Conservation (phyloP, 2,797 vertebrate species). For the Artibeus jamaicensis region DNA sequence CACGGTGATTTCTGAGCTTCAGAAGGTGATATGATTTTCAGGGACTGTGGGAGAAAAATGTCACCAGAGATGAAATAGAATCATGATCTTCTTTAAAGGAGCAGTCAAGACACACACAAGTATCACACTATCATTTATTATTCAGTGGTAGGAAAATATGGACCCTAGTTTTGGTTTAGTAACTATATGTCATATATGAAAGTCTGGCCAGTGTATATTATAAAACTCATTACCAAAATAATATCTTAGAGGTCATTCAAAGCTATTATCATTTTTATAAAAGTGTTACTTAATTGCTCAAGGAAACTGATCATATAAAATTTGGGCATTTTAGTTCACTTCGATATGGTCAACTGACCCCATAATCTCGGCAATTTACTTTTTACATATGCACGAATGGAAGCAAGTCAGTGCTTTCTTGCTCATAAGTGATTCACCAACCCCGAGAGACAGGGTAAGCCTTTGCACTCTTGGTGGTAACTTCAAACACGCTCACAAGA, state of each 20-base stretch:
- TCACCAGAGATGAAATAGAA: slow-evolving; percentile 35
- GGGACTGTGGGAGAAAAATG: slow-evolving; percentile 74
- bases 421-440: background rate
- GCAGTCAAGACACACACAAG: background rate
- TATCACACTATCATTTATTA: background rate
- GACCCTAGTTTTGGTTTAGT: slow-evolving; percentile 57
- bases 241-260: slow-evolving; percentile 83
- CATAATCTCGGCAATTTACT: background rate
- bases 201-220: background rate
- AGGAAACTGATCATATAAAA: slow-evolving; percentile 11
- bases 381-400: background rate
- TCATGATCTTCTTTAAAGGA: background rate
- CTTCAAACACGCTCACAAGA: background rate
- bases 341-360: background rate
- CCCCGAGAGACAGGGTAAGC: background rate
- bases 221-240: slow-evolving; percentile 75
- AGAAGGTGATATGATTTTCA: background rate
- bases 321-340: background rate
- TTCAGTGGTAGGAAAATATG: background rate
- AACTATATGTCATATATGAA: slow-evolving; percentile 75
- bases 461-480: background rate
- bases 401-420: background rate
- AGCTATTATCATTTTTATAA: slow-evolving; percentile 35
- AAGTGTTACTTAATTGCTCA: slow-evolving; percentile 9
- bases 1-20: background rate